Evolutionary conservation across 2,888 invertebrate genomes (phyloP).

Genomic region (Luperina testacea): DNA sequence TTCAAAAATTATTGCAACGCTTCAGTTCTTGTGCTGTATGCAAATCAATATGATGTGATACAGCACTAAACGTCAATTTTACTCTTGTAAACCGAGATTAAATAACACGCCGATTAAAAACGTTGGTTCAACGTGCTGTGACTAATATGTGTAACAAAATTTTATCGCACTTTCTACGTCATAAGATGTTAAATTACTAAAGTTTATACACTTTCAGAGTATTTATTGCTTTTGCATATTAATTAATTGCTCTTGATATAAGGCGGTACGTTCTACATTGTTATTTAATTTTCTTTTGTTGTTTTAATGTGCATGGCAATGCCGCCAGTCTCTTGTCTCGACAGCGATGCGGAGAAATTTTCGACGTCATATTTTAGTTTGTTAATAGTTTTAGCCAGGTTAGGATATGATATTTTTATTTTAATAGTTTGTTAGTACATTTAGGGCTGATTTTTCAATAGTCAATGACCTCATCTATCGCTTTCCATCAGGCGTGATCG

Average conservation of each 20-base stretch:
- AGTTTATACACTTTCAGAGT: slow-evolving; percentile 47
- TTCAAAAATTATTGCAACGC: slow-evolving; percentile 18
- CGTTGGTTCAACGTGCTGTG: slow-evolving; percentile 43
- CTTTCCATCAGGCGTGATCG: too few species aligned
- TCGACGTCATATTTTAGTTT: too few species aligned
- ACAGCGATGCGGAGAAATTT: too few species aligned
- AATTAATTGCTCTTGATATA: slow-evolving; percentile 48
- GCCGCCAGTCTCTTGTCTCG: background rate
- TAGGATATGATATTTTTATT: too few species aligned
- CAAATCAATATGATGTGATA: slow-evolving; percentile 22
- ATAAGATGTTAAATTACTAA: slow-evolving; percentile 59
- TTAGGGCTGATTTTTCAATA: too few species aligned
- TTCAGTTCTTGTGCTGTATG: slow-evolving; percentile 1
- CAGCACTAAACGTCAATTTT: slow-evolving; percentile 32
- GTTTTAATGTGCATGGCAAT: slow-evolving; percentile 7
- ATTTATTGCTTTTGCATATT: slow-evolving; percentile 51
- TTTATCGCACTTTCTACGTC: slow-evolving; percentile 66
- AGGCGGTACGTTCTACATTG: background rate
- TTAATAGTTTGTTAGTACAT: too few species aligned
- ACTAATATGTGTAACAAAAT: slow-evolving; percentile 65
- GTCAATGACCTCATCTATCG: too few species aligned
- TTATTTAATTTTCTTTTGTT: slow-evolving; percentile 15
- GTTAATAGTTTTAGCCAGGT: too few species aligned
- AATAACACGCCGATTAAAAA: slow-evolving; percentile 54
- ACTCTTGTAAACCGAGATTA: slow-evolving; percentile 38